Base-by-base conservation (phyloP, 2,888 invertebrate genomes). In the Tupiocoris notatus region DNA sequence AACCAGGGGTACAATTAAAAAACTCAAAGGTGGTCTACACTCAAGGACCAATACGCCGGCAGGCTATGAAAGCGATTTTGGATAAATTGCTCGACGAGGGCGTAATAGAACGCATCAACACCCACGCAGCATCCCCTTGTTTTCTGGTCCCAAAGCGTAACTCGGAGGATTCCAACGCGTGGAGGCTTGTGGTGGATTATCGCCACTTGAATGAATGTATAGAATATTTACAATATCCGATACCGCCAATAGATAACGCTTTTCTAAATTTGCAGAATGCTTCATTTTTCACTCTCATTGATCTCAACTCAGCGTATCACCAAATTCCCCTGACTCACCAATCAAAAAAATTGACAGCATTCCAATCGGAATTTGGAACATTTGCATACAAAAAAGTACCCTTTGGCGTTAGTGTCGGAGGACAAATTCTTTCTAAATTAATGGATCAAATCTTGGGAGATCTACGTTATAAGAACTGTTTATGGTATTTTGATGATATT, bases 401-500 rank as follows among this genome's bases (percentile, higher is more conserved):
- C 1, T 77, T 80, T 59, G 79, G 79, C n/a, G 39, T 79, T 3
- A 68, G 22, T 18, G 57, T 16, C 7, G 57, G 79, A 65, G 39
- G 66, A 54, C 12, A 77, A 24, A 17, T 62, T 16, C 39, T 68
- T n/a, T 58, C 59, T 2, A 57, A 68, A 68, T 57, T 79, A 12
- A 70, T 80, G 23, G 78, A 79, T 23, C 61, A 22, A 21, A 22
- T 77, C 0, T 77, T 80, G 57, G 61, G 64, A 12, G 79, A 79
- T 63, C 61, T 77, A 0, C 77, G 78, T 16, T 79, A 78, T 23
- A 74, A 78, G 21, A 76, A 68, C 65, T 22, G 71, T 0, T 78
- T 77, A 24, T 75, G 78, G 18, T 80, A 79, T 39, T 54, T 79
- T 23, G 80, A 79, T n/a, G n/a, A n/a, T n/a, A n/a, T n/a, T n/a